Evolutionary conservation across 2,113 vertebrate genomes (phyloP), one percentile per base, ranked within the genome.

Genomic region (Engystomops pustulosus): DNA sequence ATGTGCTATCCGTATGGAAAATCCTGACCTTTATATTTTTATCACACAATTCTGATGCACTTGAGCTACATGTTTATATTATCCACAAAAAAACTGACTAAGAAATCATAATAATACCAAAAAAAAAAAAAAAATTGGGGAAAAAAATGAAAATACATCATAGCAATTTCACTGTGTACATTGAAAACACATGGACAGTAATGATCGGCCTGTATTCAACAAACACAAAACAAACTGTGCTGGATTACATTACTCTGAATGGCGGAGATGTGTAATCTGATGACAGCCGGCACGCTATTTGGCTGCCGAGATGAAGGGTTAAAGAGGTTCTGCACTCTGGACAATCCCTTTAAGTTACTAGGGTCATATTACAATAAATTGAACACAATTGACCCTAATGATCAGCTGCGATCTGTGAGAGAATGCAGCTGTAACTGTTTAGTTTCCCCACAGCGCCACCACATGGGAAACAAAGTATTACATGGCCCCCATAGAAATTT

Each of bases 161-260:
- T 34, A 30, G 45, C n/a, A 23, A 36, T 76, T 55, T 38, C 74
- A 2, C 49, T 15, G 32, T 36, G 34, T 55, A 77, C 74, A 77
- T 77, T 77, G 51, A 25, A 77, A 77, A 77, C 74, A 77, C 49
- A 77, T 77, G 74, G 49, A 20, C n/a, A n/a, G n/a, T n/a, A n/a
- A n/a, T n/a, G n/a, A n/a, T n/a, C n/a, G n/a, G n/a, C n/a, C n/a
- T n/a, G n/a, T n/a, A 53, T 34, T 76, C 30, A 36, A 38, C 30
- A 55, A 76, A 36, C 47, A 55, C 30, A 76, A 76, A 76, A 76
- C 74, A 76, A 76, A 36, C 18, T 23, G 34, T 7, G 4, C 74
- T 77, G 74, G 27, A 58, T 77, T 38, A 55, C 32, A 77, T 77
- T 38, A 58, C 15, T 0, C 27, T 6, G 18, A 77, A 55, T 38